A percentile compares a stretch with the other conserved stretches of the same genome.
These are phyloP conservation scores for Philaethria dido DNA, from an alignment of 2,888 invertebrate species.

Conservation along the genomic window DNA sequence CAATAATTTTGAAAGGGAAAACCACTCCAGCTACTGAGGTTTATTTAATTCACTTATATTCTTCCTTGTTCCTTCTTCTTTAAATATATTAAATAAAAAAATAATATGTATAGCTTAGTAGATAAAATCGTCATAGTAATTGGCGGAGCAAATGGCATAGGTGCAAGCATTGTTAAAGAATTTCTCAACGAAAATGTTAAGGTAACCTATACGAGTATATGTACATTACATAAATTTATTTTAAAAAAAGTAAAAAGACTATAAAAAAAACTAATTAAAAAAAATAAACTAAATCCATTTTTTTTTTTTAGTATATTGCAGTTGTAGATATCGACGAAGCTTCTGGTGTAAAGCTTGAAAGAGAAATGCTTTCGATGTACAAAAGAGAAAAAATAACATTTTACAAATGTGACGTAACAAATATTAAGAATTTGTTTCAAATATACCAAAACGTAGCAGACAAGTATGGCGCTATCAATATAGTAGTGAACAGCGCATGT, in stretches of 20 bases:
- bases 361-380: constrained; percentile 58
- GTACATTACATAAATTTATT: too few species aligned
- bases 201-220: constrained; percentile 50
- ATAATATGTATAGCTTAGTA: constrained; percentile 30
- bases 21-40: background rate
- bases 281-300: background rate
- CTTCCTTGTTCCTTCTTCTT: background rate
- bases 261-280: too few species aligned
- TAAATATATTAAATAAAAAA: background rate
- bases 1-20: background rate
- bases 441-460: constrained; percentile 62
- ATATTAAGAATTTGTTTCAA: constrained; percentile 58
- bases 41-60: background rate
- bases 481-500: constrained; percentile 68
- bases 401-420: constrained; percentile 68
- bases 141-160: constrained; percentile 57
- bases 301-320: constrained; percentile 68
- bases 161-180: constrained; percentile 48
- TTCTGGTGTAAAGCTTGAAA: constrained; percentile 60
- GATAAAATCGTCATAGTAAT: constrained; percentile 53
- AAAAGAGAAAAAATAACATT: constrained; percentile 68
- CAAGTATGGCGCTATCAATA: constrained; percentile 64
- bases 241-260: too few species aligned
- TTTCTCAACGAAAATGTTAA: constrained; percentile 53
- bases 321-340: constrained; percentile 65